These are phyloP conservation scores for Cyclura pinguis DNA, from an alignment of 2,797 vertebrate genomes.

Conservation along the genomic window DNA sequence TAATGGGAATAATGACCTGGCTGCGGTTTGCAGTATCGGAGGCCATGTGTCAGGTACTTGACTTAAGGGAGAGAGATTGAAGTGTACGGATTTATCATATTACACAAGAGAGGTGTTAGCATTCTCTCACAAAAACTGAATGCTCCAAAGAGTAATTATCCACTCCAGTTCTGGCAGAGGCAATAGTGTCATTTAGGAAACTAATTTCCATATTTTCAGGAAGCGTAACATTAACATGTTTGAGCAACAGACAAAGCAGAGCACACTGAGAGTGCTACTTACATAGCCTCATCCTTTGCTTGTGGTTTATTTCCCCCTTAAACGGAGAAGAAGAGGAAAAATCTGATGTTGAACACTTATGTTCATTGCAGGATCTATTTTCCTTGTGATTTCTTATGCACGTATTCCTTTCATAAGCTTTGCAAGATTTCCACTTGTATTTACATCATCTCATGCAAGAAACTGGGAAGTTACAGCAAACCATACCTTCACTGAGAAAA, in stretches of 20 bases:
- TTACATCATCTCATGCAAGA: neutral
- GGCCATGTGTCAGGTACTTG: conserved; percentile 23
- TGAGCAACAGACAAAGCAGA: conserved; percentile 44
- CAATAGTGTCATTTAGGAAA: conserved; percentile 55
- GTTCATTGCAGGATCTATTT: neutral
- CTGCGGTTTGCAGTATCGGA: conserved; percentile 32
- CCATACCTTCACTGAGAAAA: neutral
- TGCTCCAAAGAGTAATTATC: conserved; percentile 36
- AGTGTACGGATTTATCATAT: conserved; percentile 15
- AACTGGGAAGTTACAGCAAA: neutral
- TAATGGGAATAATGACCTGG: conserved; percentile 27
- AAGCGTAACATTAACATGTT: conserved; percentile 39
- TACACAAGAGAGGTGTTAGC: conserved; percentile 31
- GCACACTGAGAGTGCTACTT: neutral
- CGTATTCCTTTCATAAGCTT: neutral
- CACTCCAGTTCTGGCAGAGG: conserved; percentile 13
- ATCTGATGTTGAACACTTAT: neutral
- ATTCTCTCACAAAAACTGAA: conserved; percentile 46
- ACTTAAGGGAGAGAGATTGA: conserved; percentile 40
- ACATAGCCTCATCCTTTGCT: neutral
- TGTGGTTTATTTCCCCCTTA: neutral
- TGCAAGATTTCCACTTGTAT: neutral
- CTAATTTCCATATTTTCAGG: conserved; percentile 51
- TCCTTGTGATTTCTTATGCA: neutral
- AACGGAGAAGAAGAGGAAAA: neutral